Evolutionary conservation across 23 tunicate species (phyloP).

Genomic region (Trididemnum nubilum): DNA sequence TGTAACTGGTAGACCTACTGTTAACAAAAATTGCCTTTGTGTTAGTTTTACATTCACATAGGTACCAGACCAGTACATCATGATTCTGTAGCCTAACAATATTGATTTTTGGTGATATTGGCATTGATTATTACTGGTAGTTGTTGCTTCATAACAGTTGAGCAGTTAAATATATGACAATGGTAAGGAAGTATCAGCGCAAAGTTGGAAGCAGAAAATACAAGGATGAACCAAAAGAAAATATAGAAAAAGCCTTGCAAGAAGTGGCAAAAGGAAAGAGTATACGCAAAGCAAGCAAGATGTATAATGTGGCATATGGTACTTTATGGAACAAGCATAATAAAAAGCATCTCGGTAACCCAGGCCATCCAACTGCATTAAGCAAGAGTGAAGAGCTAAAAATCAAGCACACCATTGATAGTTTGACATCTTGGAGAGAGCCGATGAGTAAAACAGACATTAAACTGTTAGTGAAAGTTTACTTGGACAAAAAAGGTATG

Average conservation of each 20-base stretch:
- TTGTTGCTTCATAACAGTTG: neutral
- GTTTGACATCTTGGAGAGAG: neutral
- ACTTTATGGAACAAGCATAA: constrained; percentile 25
- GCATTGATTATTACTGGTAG: neutral
- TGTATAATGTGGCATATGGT: constrained; percentile 35
- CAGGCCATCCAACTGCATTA: constrained; percentile 23
- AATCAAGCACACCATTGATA: neutral
- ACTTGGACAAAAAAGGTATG: constrained; percentile 23
- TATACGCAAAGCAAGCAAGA: neutral
- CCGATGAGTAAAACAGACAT: constrained; percentile 16
- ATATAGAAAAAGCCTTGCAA: neutral
- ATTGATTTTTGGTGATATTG: too few species aligned
- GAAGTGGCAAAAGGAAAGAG: constrained; percentile 7
- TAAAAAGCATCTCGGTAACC: constrained; percentile 14
- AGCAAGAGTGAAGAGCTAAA: constrained; percentile 22
- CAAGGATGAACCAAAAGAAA: constrained; percentile 8
- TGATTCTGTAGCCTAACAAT: too few species aligned
- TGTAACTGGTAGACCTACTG: too few species aligned
- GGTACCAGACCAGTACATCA: too few species aligned
- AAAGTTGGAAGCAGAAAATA: constrained; percentile 25
- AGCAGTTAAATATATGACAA: neutral
- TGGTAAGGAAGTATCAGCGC: constrained; percentile 9
- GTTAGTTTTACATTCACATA: too few species aligned
- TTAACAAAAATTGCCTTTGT: neutral
- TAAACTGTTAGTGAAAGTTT: constrained; percentile 14